A percentile compares a stretch with the other conserved stretches of the same genome.
These are phyloP conservation scores for Julus scandinavius DNA, from an alignment of 2,888 invertebrate species.

Conservation along the genomic window DNA sequence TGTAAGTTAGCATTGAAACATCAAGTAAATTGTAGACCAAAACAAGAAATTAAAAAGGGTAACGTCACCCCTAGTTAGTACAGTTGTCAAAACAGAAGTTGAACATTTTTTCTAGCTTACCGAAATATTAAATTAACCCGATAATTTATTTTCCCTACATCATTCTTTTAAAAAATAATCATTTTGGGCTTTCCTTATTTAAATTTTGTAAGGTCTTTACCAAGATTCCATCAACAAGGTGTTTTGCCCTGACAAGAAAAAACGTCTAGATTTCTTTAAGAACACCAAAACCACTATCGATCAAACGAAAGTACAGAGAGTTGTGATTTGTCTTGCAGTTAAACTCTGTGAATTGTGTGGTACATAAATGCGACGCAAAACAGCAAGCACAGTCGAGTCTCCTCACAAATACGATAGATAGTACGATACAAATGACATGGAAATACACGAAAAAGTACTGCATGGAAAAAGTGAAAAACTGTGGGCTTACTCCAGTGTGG, in stretches of 20 bases:
- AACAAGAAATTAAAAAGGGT: background rate
- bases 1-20: background rate
- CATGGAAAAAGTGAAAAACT: constrained; percentile 26
- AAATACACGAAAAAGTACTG: constrained; percentile 30
- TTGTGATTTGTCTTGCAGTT: background rate
- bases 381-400: constrained; percentile 12
- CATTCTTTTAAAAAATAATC: no score
- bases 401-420: background rate
- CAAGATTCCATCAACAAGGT: no score
- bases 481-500: constrained; percentile 65
- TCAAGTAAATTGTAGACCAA: background rate
- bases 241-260: no score
- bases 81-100: background rate
- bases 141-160: no score
- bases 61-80: background rate
- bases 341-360: background rate
- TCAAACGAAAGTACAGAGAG: background rate
- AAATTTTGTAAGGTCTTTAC: no score
- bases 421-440: background rate
- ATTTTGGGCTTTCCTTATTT: no score
- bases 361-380: constrained; percentile 5
- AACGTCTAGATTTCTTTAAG: no score
- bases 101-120: background rate
- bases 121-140: no score
- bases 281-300: no score